Base-by-base conservation (phyloP, 2,797 vertebrate species). In the Neomorphus geoffroyi region DNA sequence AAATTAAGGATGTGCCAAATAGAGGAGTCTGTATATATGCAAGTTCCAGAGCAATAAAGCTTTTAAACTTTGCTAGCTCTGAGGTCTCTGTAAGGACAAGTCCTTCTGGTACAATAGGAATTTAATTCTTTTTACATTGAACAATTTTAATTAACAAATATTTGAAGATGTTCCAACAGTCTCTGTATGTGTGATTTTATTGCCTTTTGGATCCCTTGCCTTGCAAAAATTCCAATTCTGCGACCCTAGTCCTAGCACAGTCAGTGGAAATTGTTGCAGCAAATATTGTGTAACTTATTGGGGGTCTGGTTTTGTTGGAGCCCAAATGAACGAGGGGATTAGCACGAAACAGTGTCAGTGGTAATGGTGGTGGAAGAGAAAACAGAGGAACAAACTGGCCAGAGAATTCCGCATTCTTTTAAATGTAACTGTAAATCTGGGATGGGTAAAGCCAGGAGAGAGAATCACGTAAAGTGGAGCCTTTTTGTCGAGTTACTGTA, bases 1-100 rank as follows among this genome's bases (percentile, higher is more conserved):
- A 94, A 94, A 84, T 74, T 91, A 89, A 90, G 90, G 70, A 73
- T 93, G 74, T 96, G 94, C 94, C 95, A 94, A 92, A 95, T 27
- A 80, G 53, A 82, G n/a, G 93, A 92, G 37, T 61, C 85, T 92
- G 91, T 35, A 54, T 69, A n/a, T 70, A 90, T 73, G 48, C 5
- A 17, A 92, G 66, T 35, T 96, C 60, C 32, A 86, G 92, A 87
- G 82, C 90, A 94, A 90, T 78, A 88, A 92, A 80, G 65, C 61
- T 41, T 78, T 80, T 79, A 93, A 77, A 83, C 43, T 86, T 71
- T 77, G 16, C 73, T 95, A 50, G 61, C 75, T 84, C 21, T 3
- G 13, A 88, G 77, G 71, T 70, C 57, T 92, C 46, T 57, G 7
- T 62, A 54, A 95, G 88, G 74, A 70, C 81, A 86, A 69, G 39